phyloP scores from a whole-genome alignment of 2,888 invertebrate species.

The Rhagium mordax region DNA sequence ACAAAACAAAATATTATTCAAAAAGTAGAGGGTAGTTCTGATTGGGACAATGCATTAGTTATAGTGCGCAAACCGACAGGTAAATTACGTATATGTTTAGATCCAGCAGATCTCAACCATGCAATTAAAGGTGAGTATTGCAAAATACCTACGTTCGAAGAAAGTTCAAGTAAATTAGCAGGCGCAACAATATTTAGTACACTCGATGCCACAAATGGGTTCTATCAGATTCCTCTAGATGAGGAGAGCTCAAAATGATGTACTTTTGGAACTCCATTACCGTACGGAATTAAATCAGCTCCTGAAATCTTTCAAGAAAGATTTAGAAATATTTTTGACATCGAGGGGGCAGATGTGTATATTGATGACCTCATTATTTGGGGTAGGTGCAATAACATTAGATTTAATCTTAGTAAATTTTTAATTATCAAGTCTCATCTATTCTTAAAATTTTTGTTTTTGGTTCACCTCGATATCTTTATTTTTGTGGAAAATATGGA shows the following conservation, averaged over 20 bases:
- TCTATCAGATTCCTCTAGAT: conserved; percentile 39
- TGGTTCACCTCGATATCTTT: too few species aligned
- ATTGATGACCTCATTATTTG: conserved; percentile 58
- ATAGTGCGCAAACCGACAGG: conserved; percentile 45
- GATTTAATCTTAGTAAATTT: too few species aligned
- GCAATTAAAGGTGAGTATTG: conserved; percentile 51
- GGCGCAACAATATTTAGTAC: conserved; percentile 53
- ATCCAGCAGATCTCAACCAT: conserved; percentile 57
- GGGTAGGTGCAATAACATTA: conserved; percentile 27
- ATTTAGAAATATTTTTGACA: conserved; percentile 7
- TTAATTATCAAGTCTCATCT: too few species aligned
- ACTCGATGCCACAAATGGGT: conserved; percentile 52
- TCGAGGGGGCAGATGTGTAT: conserved; percentile 45
- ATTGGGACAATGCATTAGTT: conserved; percentile 48
- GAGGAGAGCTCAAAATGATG: conserved; percentile 33
- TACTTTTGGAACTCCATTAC: conserved; percentile 41
- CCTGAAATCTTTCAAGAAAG: conserved; percentile 28
- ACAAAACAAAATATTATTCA: conserved; percentile 44
- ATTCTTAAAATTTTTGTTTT: too few species aligned
- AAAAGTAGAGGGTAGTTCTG: conserved; percentile 33
- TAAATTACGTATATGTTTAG: conserved; percentile 56
- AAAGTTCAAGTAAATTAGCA: conserved; percentile 54
- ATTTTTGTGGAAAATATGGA: too few species aligned
- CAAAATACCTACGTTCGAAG: conserved; percentile 52
- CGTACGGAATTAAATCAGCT: conserved; percentile 33